Conservation (phyloP, 2,113 vertebrate species). For the Cyanoramphus novaezelandiae region DNA sequence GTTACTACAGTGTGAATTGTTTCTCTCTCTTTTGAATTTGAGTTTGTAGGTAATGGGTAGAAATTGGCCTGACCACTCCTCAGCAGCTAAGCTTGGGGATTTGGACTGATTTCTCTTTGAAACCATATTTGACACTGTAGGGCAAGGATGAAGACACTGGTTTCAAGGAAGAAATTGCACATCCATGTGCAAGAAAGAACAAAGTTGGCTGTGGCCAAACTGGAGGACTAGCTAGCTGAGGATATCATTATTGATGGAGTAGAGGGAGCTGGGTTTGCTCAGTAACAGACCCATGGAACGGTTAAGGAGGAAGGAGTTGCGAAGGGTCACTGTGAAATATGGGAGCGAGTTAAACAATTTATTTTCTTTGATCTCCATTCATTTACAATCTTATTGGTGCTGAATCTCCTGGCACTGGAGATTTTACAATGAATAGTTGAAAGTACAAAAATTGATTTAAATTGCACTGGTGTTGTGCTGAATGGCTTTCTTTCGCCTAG, state of each 20-base stretch:
- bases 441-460: neutral
- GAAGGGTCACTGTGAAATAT: constrained; percentile 47
- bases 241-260: neutral
- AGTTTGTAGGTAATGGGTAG: neutral
- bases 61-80: neutral
- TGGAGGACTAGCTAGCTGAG: neutral
- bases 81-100: neutral
- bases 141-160: neutral
- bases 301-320: neutral
- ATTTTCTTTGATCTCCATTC: constrained; percentile 42
- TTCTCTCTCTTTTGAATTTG: neutral
- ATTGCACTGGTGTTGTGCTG: neutral
- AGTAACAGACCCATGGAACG: neutral
- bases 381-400: constrained; percentile 14
- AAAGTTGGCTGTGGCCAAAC: neutral
- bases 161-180: neutral
- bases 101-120: neutral
- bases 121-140: neutral
- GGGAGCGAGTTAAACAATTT: constrained; percentile 24
- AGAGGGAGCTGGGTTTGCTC: constrained; percentile 13
- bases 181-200: neutral
- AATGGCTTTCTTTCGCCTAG: neutral
- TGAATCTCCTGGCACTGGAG: neutral
- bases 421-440: neutral
- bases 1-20: neutral